These are phyloP conservation scores for Micronycteris hirsuta DNA, from an alignment of 2,113 vertebrate genomes.

Conservation along the genomic window DNA sequence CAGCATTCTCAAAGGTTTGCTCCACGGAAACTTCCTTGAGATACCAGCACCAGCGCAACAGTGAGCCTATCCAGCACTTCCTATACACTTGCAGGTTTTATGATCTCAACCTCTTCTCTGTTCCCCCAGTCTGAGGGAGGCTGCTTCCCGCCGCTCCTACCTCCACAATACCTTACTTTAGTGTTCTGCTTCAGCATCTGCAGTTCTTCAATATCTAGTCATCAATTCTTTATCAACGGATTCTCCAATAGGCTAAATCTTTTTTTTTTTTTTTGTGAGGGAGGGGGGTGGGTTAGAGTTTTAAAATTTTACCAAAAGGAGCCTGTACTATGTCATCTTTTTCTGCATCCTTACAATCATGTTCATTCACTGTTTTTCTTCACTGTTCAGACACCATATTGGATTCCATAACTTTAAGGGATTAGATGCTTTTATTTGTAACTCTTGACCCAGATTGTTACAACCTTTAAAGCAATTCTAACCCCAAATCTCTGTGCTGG, in stretches of 20 bases:
- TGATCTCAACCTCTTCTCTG: neutral
- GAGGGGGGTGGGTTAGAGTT: neutral
- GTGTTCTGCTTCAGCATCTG: neutral
- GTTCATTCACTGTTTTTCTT: neutral
- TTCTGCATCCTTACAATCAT: neutral
- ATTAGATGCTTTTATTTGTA: neutral
- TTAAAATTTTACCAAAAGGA: neutral
- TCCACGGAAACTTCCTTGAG: neutral
- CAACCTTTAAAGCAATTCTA: neutral
- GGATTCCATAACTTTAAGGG: neutral
- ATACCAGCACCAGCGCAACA: neutral
- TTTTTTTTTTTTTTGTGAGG: neutral
- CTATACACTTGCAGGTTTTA: neutral
- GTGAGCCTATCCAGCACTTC: fast-evolving
- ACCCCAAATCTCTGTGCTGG: neutral
- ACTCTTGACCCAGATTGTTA: neutral
- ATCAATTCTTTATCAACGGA: neutral
- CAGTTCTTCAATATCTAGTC: neutral
- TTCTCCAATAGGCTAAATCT: neutral
- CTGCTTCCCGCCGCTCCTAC: neutral
- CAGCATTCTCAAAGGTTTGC: neutral
- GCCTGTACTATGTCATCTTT: neutral
- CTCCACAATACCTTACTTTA: neutral
- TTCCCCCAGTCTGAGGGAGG: neutral
- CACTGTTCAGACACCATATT: neutral